Conservation (phyloP, 2,888 invertebrate genomes). For the Latheticus oryzae region DNA sequence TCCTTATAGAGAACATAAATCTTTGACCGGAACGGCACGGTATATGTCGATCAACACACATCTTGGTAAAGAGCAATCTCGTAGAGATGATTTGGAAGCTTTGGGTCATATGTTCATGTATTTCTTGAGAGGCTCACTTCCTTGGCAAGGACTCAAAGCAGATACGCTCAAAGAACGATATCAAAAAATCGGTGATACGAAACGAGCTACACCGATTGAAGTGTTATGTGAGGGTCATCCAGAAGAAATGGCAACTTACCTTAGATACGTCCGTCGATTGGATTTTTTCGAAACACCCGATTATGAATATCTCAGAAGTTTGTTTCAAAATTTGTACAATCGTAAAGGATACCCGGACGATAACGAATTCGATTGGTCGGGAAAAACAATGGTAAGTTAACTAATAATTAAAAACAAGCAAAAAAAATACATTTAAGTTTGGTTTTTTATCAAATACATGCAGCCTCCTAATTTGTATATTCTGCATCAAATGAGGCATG, state of each 20-base stretch:
- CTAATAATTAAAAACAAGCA: slow-evolving; percentile 4
- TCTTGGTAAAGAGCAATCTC: slow-evolving; percentile 99
- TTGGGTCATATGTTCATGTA: slow-evolving; percentile 99
- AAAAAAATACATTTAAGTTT: no score
- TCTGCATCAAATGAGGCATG: slow-evolving; percentile 84
- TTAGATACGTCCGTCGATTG: slow-evolving; percentile 94
- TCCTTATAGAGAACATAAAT: slow-evolving; percentile 99
- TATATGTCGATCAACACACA: slow-evolving; percentile 99
- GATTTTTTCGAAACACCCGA: slow-evolving; percentile 99
- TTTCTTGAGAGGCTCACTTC: slow-evolving; percentile 98
- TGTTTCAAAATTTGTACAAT: slow-evolving; percentile 93
- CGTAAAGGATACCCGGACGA: slow-evolving; percentile 89
- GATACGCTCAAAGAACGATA: slow-evolving; percentile 99
- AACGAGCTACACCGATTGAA: slow-evolving; percentile 98
- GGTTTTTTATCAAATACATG: slow-evolving; percentile 65
- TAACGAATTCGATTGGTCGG: slow-evolving; percentile 96
- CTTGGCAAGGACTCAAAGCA: slow-evolving; percentile 99
- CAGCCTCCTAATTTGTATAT: slow-evolving; percentile 84
- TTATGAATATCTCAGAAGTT: slow-evolving; percentile 97
- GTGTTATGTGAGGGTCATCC: slow-evolving; percentile 87
- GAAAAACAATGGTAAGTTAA: slow-evolving; percentile 69
- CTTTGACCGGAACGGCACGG: slow-evolving; percentile 95
- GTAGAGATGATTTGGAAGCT: slow-evolving; percentile 98
- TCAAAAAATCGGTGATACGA: slow-evolving; percentile 99
- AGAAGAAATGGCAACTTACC: slow-evolving; percentile 98